A percentile compares a stretch with the other conserved stretches of the same genome.
Evolutionary conservation across 2,797 vertebrate species (phyloP).

Genomic region (Myotis vivesi): DNA sequence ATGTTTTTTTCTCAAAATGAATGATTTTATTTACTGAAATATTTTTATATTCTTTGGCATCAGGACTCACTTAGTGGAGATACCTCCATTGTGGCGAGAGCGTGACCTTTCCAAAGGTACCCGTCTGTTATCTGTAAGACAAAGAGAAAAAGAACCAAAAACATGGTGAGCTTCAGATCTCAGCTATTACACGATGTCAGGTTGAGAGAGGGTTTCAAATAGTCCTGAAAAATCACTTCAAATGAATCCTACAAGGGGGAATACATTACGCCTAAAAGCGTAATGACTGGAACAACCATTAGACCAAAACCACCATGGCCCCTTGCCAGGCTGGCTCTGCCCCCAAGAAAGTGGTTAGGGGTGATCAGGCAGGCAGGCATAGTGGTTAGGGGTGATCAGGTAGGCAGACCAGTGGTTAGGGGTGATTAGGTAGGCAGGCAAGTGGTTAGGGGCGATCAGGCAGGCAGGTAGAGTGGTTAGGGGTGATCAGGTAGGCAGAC

Average conservation of each 20-base stretch:
- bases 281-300: too few relatives aligned
- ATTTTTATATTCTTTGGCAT: slow-evolving; percentile 90
- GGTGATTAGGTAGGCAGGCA: too few relatives aligned
- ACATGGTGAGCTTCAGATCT: slow-evolving; percentile 76
- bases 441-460: too few relatives aligned
- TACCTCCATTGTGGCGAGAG: slow-evolving; percentile 93
- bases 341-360: too few relatives aligned
- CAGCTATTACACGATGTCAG: slow-evolving; percentile 72
- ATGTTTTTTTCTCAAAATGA: slow-evolving; percentile 67
- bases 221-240: slow-evolving; percentile 80
- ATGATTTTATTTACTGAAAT: slow-evolving; percentile 76
- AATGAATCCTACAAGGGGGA: slow-evolving; percentile 77
- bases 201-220: slow-evolving; percentile 83
- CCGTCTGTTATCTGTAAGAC: slow-evolving; percentile 93
- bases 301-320: too few relatives aligned
- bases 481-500: too few relatives aligned
- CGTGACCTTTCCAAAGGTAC: slow-evolving; percentile 96
- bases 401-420: too few relatives aligned
- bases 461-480: too few relatives aligned
- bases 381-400: too few relatives aligned
- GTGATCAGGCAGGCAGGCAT: too few relatives aligned
- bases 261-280: too few relatives aligned
- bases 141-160: slow-evolving; percentile 83
- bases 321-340: too few relatives aligned
- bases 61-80: slow-evolving; percentile 91